These are phyloP conservation scores for Aphrocallistes beatrix DNA, from an alignment of 37 sponge, comb jelly and placozoan genomes.

Conservation along the genomic window DNA sequence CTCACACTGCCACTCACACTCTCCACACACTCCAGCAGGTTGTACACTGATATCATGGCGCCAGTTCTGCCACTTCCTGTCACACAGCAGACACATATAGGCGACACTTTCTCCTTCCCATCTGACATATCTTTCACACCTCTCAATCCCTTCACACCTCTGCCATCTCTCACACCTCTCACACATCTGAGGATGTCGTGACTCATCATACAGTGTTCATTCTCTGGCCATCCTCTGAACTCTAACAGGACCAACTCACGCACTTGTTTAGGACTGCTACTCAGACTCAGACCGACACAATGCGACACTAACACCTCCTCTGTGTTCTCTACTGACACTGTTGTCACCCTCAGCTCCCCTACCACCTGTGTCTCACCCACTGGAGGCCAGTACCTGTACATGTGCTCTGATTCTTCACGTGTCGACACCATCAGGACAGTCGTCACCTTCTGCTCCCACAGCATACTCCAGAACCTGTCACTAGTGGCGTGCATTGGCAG, in stretches of 20 bases:
- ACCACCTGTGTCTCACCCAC: neutral
- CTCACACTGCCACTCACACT: too few relatives aligned
- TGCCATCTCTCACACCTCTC: neutral
- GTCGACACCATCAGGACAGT: neutral
- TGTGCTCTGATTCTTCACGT: neutral
- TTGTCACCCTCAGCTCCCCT: neutral
- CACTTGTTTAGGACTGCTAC: neutral
- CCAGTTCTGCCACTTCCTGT: too few relatives aligned
- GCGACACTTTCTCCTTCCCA: too few relatives aligned
- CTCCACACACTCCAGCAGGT: too few relatives aligned
- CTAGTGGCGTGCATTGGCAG: neutral
- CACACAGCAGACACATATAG: too few relatives aligned
- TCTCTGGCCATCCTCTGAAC: neutral
- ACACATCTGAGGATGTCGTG: neutral
- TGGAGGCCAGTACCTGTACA: neutral
- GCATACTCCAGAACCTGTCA: neutral
- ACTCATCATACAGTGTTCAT: neutral
- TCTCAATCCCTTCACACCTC: too few relatives aligned
- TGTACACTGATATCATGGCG: too few relatives aligned
- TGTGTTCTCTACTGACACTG: neutral
- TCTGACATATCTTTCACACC: too few relatives aligned
- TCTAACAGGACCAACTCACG: neutral
- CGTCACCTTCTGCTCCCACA: neutral
- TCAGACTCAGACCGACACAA: neutral
- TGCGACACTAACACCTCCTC: neutral